Evolutionary conservation across 2,797 vertebrate genomes (phyloP).

Genomic region (Toxotes lorentzi): DNA sequence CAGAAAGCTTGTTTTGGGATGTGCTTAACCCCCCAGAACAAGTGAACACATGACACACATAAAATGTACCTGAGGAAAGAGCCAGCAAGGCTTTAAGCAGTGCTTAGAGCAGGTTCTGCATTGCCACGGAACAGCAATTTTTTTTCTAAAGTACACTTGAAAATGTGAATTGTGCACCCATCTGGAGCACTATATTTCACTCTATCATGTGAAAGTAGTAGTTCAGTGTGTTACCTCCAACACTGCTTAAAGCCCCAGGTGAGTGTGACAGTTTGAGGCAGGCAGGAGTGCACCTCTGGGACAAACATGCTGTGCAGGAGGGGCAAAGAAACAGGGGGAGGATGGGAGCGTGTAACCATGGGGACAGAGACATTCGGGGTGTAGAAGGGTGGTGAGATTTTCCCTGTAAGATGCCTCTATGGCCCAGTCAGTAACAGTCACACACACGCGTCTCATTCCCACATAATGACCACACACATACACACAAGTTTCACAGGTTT

Average conservation of each 20-base stretch:
- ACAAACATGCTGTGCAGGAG: conserved; percentile 90
- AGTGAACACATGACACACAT: conserved; percentile 74
- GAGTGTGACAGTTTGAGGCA: conserved; percentile 74
- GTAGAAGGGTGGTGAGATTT: conserved; percentile 79
- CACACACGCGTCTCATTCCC: conserved; percentile 75
- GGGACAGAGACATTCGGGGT: conserved; percentile 75
- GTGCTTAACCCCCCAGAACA: conserved; percentile 71
- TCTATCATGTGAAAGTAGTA: conserved; percentile 22
- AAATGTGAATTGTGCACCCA: conserved; percentile 26
- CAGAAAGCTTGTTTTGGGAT: conserved; percentile 70
- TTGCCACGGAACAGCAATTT: conserved; percentile 21
- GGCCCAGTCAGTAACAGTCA: conserved; percentile 80
- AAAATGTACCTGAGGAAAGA: conserved; percentile 73
- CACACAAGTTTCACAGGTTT: conserved; percentile 83
- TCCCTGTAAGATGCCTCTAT: conserved; percentile 86
- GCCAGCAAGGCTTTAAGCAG: conserved; percentile 81
- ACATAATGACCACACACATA: conserved; percentile 78
- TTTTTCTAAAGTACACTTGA: conserved; percentile 19
- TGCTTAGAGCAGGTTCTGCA: conserved; percentile 68
- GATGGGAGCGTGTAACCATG: conserved; percentile 77
- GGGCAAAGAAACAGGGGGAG: conserved; percentile 76
- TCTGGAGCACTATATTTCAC: conserved; percentile 25
- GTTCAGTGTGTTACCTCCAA: conserved; percentile 60
- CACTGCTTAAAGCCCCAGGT: conserved; percentile 85
- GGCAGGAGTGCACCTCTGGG: conserved; percentile 79